phyloP scores from a whole-genome alignment of 2,113 vertebrate species.

The Bettongia penicillata region DNA sequence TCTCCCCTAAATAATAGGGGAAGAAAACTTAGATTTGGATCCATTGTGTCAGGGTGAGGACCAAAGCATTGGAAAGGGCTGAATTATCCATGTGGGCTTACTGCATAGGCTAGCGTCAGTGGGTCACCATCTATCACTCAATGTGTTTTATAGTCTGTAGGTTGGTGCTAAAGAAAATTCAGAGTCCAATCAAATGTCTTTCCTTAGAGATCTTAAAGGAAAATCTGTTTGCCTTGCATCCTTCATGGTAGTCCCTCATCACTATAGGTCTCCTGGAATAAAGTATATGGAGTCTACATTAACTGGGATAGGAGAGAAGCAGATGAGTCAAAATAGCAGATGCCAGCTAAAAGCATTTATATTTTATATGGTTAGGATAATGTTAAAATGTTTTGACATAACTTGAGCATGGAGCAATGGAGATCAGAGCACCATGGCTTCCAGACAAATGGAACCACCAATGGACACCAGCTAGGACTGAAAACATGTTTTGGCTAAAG shows the following conservation, averaged over 20 bases:
- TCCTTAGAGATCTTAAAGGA: not conserved
- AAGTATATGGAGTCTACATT: not conserved
- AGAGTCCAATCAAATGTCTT: not conserved
- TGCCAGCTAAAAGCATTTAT: not conserved
- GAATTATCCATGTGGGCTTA: not conserved
- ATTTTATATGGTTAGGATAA: not conserved
- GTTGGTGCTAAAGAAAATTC: not conserved
- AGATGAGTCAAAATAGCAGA: not conserved
- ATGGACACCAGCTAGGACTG: not conserved
- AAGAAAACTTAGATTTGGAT: not conserved
- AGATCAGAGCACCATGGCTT: not conserved
- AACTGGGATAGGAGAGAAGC: not conserved
- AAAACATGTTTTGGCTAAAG: not conserved
- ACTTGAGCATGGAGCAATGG: not conserved
- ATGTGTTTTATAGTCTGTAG: not conserved
- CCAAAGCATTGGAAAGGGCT: not conserved
- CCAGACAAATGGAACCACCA: not conserved
- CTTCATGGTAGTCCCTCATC: not conserved
- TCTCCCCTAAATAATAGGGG: not conserved
- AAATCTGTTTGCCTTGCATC: not conserved
- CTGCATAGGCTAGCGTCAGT: not conserved
- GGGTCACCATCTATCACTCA: not conserved
- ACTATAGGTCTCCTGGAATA: not conserved
- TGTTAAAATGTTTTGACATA: not conserved
- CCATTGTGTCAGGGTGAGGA: not conserved